Evolutionary conservation across 2,113 vertebrate genomes (phyloP).

Genomic region (Rhombomys opimus): DNA sequence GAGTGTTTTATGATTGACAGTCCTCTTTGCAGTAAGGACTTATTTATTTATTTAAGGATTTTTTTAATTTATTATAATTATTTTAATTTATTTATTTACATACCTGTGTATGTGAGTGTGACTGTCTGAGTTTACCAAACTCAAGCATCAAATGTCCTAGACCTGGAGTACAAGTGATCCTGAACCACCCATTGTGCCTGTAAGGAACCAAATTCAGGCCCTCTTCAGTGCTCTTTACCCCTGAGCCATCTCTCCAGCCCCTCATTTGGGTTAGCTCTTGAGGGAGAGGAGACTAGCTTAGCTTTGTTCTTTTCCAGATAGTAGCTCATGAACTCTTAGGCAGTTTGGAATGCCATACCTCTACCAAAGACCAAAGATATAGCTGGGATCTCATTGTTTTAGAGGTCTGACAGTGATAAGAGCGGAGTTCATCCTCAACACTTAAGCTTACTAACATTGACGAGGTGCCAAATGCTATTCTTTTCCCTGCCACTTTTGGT

Average conservation of each 20-base stretch:
- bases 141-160: background rate
- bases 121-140: background rate
- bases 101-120: background rate
- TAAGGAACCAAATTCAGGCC: background rate
- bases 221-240: background rate
- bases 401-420: background rate
- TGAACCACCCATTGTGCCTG: background rate
- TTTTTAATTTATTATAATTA: background rate
- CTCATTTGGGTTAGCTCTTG: background rate
- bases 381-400: background rate
- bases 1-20: background rate
- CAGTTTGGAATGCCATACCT: background rate
- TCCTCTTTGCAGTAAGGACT: background rate
- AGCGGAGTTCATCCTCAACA: background rate
- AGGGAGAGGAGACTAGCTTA: background rate
- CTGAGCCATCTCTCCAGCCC: background rate
- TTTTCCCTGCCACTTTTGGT: background rate
- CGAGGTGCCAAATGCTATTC: background rate
- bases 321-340: background rate
- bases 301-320: background rate
- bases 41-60: background rate
- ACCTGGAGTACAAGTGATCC: background rate
- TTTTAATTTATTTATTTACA: background rate
- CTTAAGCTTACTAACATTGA: background rate
- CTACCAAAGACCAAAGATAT: background rate